Base-by-base conservation (phyloP, 2,113 vertebrate genomes). In the Crotalus viridis region DNA sequence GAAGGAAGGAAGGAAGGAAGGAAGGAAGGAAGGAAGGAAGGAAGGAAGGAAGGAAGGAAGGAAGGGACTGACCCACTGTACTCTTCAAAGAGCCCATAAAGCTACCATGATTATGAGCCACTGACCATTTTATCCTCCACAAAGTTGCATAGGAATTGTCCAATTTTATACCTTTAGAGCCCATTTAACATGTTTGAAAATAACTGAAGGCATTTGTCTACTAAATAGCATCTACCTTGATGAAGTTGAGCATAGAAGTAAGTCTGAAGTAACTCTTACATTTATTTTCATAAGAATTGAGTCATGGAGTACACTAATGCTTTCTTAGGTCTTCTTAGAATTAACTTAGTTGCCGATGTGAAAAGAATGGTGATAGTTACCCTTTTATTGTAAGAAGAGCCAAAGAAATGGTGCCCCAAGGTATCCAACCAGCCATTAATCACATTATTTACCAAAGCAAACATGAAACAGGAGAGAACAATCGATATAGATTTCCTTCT, bases 401-500 rank as follows among this genome's bases (percentile, higher is more conserved):
- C n/a, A 39, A 28, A 61, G 21, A 92, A 94, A 89, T 26, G 26
- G 22, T 33, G 43, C 54, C 85, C 89, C 61, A 33, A 95, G 61
- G n/a, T 92, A 69, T 39, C 69, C 26, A 81, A 33, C 55, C 59
- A 85, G 3, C 48, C 88, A 92, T 85, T 1, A 0, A 91, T 81
- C 28, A 51, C 52, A 89, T 55, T 90, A 92, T 94, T 92, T 92
- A 87, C 15, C 54, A 19, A 92, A 43, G 54, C 61, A 91, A 59
- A 88, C 39, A 81, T 88, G 88, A 90, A 88, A 28, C 91, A 91
- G 92, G 85, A n/a, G n/a, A 28, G 46, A 91, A 91, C 91, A 91
- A 33, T 56, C 92, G 94, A 92, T 85, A 93, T 54, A 92, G 94
- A 92, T 95, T 94, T 95, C 92, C 39, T 48, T 92, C 55, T 22